Base-by-base conservation (phyloP, 2,797 vertebrate species). In the Taeniopygia guttata region DNA sequence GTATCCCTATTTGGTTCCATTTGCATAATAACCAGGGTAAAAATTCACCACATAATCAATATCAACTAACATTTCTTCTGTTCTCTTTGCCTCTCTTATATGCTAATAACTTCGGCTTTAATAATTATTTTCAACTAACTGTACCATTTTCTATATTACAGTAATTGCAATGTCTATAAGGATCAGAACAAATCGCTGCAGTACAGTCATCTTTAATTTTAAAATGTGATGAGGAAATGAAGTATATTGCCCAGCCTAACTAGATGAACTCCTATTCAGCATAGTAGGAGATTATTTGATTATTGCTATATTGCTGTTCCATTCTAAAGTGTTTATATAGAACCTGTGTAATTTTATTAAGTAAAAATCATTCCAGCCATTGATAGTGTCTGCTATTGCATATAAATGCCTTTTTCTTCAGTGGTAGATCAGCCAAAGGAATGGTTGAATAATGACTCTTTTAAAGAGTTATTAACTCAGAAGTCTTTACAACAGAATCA, bases 71-170 rank as follows among this genome's bases (percentile, higher is more conserved):
- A 43, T 74, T 87, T 89, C 51, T 90, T 62, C 66, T 87, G n/a
- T 70, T 46, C n/a, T 75, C 27, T 74, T 74, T 60, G 86, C 40
- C 25, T 40, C 29, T 88, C 66, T 67, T 80, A 60, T 91, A 91
- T 91, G 76, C 92, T 97, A 96, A 92, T 87, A 70, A 82, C 60
- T 93, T 90, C 86, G 13, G 23, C 51, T 78, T 87, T 83, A 64
- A 60, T 63, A 82, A 73, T 93, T 93, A 73, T 94, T 97, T 93
- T 84, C 88, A 76, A 20, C 64, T 90, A 72, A 78, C 75, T 62
- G 19, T 80, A 82, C 32, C 4, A 10, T 46, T 34, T 46, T 68
- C n/a, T 94, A 80, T 82, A 82, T 78, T 92, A 74, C 13, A 80
- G 64, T 94, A 93, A 95, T 95, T 93, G 46, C 26, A 81, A 17